Conservation (phyloP, 2,797 vertebrate species). For the Microtus agrestis region DNA sequence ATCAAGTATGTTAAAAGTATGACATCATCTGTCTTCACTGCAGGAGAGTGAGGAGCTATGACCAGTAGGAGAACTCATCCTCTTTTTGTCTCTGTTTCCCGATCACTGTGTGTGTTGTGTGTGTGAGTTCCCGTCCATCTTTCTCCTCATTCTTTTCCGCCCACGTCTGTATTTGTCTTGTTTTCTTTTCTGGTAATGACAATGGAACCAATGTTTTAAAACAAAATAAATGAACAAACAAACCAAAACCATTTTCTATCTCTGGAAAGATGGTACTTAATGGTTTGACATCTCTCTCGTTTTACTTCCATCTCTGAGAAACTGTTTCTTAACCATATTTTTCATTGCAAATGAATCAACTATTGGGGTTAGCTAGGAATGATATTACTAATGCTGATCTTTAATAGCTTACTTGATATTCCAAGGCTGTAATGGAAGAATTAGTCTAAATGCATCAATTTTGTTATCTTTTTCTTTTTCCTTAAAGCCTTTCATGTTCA, state of each 20-base stretch:
- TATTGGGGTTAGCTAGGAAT: constrained; percentile 34
- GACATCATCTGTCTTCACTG: neutral
- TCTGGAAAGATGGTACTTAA: neutral
- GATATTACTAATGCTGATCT: constrained; percentile 1
- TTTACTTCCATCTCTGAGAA: neutral
- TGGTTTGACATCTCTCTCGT: neutral
- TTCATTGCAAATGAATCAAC: constrained; percentile 39
- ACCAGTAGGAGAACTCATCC: neutral
- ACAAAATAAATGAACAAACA: neutral
- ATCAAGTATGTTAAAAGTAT: neutral
- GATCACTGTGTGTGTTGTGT: neutral
- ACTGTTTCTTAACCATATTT: constrained; percentile 14
- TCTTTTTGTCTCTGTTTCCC: neutral
- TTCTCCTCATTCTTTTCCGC: neutral
- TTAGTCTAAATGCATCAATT: neutral
- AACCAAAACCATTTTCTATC: neutral
- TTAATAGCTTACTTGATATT: constrained; percentile 60
- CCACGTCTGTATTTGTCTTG: neutral
- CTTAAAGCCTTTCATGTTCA: constrained; percentile 31
- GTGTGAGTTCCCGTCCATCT: neutral
- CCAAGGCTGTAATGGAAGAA: neutral
- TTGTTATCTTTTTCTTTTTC: constrained; percentile 9
- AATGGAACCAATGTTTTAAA: neutral
- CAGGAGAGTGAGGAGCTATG: neutral
- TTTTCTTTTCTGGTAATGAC: neutral